Conservation (phyloP, 2,888 invertebrate genomes). For the Schizaphis graminum region DNA sequence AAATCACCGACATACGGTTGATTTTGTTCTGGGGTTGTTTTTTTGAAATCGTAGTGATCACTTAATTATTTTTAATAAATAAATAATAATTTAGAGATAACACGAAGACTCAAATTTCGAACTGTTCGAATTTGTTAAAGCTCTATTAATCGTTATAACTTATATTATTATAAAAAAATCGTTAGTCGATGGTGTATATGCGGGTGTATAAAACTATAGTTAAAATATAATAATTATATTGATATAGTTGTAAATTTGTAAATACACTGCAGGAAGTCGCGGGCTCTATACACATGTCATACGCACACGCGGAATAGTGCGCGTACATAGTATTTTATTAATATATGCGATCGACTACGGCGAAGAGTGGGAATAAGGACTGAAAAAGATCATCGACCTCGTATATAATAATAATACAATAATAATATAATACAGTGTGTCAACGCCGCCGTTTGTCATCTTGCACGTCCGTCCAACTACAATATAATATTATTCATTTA, state of each 20-base stretch:
- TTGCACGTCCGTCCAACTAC: not conserved
- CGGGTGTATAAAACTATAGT: not conserved
- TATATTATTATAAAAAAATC: not conserved
- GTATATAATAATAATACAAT: not conserved
- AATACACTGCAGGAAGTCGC: not conserved
- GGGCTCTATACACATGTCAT: not conserved
- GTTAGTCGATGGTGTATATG: not conserved
- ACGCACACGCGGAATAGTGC: not conserved
- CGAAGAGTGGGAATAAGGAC: conserved; percentile 37
- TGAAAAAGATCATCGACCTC: conserved; percentile 49
- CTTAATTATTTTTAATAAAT: not conserved
- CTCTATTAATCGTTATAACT: not conserved
- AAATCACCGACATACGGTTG: not conserved
- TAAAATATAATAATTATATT: not conserved
- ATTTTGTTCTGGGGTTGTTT: not conserved
- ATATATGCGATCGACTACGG: not conserved
- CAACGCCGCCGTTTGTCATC: not conserved
- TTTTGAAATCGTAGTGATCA: not conserved
- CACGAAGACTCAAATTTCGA: not conserved
- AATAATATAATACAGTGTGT: not conserved
- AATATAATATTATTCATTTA: not conserved
- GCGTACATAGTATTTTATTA: not conserved
- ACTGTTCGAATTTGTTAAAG: not conserved
- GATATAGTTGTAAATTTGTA: not conserved
- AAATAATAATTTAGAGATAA: not conserved